A percentile compares a stretch with the other conserved stretches of the same genome.
These are phyloP conservation scores for Thunnus thynnus DNA, from an alignment of 2,113 vertebrate genomes.

Conservation along the genomic window DNA sequence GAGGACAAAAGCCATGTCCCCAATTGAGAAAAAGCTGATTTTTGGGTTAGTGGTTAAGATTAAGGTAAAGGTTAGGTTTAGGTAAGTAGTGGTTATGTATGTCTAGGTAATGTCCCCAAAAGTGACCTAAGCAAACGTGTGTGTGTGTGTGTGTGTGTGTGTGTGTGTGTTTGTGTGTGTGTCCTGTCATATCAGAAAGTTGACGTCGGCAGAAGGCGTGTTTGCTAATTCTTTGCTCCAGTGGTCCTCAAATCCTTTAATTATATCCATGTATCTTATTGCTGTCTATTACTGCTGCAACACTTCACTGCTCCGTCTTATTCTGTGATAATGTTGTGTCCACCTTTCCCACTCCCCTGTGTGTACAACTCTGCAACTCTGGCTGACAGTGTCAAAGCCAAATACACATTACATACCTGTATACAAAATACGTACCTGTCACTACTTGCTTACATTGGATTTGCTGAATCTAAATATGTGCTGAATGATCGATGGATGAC, in stretches of 20 bases:
- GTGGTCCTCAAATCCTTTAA: slow-evolving; percentile 38
- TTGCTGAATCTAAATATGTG: not conserved
- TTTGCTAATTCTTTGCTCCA: slow-evolving; percentile 61
- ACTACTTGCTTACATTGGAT: not conserved
- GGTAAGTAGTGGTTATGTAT: too few species aligned
- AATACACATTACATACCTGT: not conserved
- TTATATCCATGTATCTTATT: slow-evolving; percentile 17
- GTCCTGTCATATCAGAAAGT: slow-evolving; percentile 19
- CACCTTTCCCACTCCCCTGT: not conserved
- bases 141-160: slow-evolving; percentile 7
- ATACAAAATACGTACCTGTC: not conserved
- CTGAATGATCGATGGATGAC: not conserved
- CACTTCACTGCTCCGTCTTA: slow-evolving; percentile 31
- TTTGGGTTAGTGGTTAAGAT: too few species aligned
- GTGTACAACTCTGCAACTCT: not conserved
- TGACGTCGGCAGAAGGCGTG: slow-evolving; percentile 42
- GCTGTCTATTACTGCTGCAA: slow-evolving; percentile 3
- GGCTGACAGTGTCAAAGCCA: not conserved
- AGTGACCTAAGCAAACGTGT: not conserved
- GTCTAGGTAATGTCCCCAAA: too few species aligned
- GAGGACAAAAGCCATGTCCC: too few species aligned
- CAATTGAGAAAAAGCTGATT: too few species aligned
- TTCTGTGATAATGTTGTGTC: slow-evolving; percentile 8
- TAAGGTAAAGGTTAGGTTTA: too few species aligned
- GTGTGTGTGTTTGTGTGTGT: not conserved